These are phyloP conservation scores for Thymelicus acteon DNA, from an alignment of 2,888 invertebrate species.

Conservation along the genomic window DNA sequence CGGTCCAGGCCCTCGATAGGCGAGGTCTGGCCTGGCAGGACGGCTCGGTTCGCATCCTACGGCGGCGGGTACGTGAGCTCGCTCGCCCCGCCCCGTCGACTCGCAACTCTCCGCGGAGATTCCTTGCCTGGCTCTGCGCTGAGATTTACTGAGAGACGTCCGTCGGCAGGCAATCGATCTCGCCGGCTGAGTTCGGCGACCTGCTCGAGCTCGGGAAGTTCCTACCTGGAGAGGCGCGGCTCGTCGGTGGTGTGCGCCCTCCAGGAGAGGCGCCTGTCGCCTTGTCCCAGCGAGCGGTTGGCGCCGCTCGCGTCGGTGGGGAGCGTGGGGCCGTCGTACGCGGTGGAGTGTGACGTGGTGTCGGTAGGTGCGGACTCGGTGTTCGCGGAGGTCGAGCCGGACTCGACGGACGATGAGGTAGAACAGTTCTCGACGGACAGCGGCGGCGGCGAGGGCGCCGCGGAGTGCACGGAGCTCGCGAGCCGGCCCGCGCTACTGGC, in stretches of 20 bases:
- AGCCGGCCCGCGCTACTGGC: constrained; percentile 68
- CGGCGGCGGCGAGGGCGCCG: constrained; percentile 82
- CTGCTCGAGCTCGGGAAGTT: constrained; percentile 93
- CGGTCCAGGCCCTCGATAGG: constrained; percentile 87
- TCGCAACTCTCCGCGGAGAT: constrained; percentile 83
- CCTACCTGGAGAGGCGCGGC: constrained; percentile 92
- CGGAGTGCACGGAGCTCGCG: constrained; percentile 74
- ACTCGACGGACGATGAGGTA: constrained; percentile 93
- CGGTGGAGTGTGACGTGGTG: constrained; percentile 88
- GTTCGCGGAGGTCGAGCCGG: constrained; percentile 88
- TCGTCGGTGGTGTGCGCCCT: constrained; percentile 91
- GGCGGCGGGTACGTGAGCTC: constrained; percentile 89
- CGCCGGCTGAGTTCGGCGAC: constrained; percentile 92
- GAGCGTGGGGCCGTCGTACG: constrained; percentile 89
- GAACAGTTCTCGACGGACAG: constrained; percentile 94
- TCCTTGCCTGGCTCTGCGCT: constrained; percentile 86
- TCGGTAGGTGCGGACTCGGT: constrained; percentile 92
- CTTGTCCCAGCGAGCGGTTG: constrained; percentile 86
- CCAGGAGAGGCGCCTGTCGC: constrained; percentile 92
- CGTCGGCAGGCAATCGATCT: constrained; percentile 76
- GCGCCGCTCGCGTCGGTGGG: constrained; percentile 93
- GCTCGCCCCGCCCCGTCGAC: constrained; percentile 88
- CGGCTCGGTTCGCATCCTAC: constrained; percentile 75
- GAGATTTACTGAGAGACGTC: constrained; percentile 79
- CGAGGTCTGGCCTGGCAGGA: constrained; percentile 83